Evolutionary conservation across 2,113 vertebrate genomes (phyloP).

Genomic region (Apeltes quadracus): DNA sequence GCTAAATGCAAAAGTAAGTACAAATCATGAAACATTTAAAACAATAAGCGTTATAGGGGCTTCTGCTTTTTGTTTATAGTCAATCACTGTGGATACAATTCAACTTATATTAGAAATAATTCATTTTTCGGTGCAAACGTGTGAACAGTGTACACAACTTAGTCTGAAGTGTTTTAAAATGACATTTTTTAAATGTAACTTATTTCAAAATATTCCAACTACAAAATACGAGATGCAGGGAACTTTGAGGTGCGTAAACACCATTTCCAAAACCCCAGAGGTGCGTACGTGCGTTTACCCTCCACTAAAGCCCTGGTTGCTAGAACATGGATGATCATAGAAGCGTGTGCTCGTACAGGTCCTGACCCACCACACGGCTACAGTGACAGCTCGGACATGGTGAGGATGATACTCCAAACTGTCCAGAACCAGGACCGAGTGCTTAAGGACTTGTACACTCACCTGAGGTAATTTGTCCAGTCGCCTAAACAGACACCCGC

Average conservation of each 20-base stretch:
- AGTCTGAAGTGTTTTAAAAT: too few species aligned
- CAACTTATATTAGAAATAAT: not conserved
- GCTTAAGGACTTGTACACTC: constrained; percentile 93
- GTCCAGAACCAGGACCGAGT: constrained; percentile 96
- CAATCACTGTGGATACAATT: not conserved
- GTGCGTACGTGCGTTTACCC: too few species aligned
- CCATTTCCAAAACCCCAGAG: too few species aligned
- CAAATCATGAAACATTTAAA: not conserved
- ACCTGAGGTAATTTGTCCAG: constrained; percentile 86
- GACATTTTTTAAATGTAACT: too few species aligned
- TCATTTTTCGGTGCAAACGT: not conserved
- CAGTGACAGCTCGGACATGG: constrained; percentile 97
- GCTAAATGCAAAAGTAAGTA: constrained; percentile 91
- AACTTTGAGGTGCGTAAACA: too few species aligned
- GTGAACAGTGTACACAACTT: too few species aligned
- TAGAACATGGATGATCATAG: constrained; percentile 4
- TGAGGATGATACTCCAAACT: constrained; percentile 93
- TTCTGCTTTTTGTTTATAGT: not conserved
- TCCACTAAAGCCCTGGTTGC: too few species aligned
- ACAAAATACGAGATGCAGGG: too few species aligned
- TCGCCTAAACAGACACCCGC: not conserved
- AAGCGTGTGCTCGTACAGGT: constrained; percentile 58
- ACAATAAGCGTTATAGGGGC: not conserved
- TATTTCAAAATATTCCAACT: too few species aligned
- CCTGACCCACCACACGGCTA: constrained; percentile 90